Base-by-base conservation (phyloP, 2,797 vertebrate species). In the Gallirallus australis region DNA sequence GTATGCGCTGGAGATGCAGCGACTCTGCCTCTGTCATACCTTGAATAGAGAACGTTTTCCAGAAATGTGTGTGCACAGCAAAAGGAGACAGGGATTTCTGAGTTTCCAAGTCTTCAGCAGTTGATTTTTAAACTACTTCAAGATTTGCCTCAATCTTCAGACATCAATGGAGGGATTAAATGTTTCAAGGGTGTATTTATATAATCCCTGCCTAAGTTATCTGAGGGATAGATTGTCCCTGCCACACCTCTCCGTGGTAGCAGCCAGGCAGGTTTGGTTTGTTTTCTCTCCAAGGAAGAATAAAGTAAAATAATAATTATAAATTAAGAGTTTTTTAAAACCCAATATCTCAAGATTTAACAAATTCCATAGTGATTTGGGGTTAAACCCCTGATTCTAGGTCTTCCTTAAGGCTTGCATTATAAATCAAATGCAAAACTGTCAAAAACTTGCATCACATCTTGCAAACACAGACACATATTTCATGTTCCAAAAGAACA, bases 401-500 rank as follows among this genome's bases (percentile, higher is more conserved):
- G 42, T 79, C 45, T 82, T 82, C 80, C 70, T 73, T 89, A 89
- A 82, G 59, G 70, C 60, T 93, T 70, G 72, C 59, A 5, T 82
- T 66, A 69, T n/a, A 90, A 91, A 79, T 80, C 63, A 84, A 90
- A 75, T 30, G 28, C 66, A 77, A 85, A 92, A 82, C 71, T 61
- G 75, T 76, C 70, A 82, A 92, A 94, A 60, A 28, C 56, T 93
- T 90, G 77, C 16, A 0, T 81, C 94, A 95, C 77, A 82, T 73
- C 42, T 39, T 76, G 86, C 69, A 95, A 94, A 90, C 50, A 48
- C 56, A 86, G 73, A 48, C 54, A 76, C 20, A 50, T 57, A 88
- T 78, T 95, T 94, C 65, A 85, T 90, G 85, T 35, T 66, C 42
- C 85, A 35, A 63, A 90, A 90, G 63, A 84, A 88, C 72, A 88